Base-by-base conservation (phyloP, 1,140 invertebrate genomes). In the Helicoverpa armigera region DNA sequence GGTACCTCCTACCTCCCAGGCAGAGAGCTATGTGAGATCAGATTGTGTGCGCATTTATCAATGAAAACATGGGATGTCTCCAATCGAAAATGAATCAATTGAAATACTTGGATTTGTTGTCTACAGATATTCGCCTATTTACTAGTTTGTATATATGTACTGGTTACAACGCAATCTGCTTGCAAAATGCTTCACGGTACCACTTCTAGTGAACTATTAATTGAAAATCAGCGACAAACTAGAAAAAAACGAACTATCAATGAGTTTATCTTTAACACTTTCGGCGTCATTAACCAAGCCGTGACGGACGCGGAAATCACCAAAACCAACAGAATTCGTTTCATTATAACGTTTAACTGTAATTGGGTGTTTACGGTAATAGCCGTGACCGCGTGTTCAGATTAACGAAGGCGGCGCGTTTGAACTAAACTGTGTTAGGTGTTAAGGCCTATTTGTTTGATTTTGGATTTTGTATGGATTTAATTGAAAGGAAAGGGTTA, bases 321-420 rank as follows among this genome's bases (percentile, higher is more conserved):
- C 43, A 77, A 53, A 77, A 77, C 60, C 29, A 65, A 77, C 74
- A 77, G 18, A 65, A 61, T 65, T 65, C 53, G 50, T 65, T 77
- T 77, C 65, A 65, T 77, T 65, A 53, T 65, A 50, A 51, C 50
- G 53, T 65, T 72, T 72, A 72, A 23, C 13, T 4, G 50, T 65
- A 77, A 77, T 77, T 65, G 74, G 11, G 3, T 77, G 74, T 53
- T 77, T 65, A 77, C 4, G 29, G 50, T 72, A 72, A 72, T 72
- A 51, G 14, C 48, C 74, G 56, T 53, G 70, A 31, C 35, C 51
- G 60, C 23, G 16, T 60, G 73, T 50, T n/a, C 35, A 23, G 23
- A 35, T 10, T 31, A 5, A 16, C 5, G 16, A 16, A 13, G 58
- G 58, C 73, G 73, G 73, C 43, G 16, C 58, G 31, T 76, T 76